Evolutionary conservation across 2,113 vertebrate species (phyloP), one percentile per base, ranked within the genome.

Genomic region (Hippocampus guttulatus): DNA sequence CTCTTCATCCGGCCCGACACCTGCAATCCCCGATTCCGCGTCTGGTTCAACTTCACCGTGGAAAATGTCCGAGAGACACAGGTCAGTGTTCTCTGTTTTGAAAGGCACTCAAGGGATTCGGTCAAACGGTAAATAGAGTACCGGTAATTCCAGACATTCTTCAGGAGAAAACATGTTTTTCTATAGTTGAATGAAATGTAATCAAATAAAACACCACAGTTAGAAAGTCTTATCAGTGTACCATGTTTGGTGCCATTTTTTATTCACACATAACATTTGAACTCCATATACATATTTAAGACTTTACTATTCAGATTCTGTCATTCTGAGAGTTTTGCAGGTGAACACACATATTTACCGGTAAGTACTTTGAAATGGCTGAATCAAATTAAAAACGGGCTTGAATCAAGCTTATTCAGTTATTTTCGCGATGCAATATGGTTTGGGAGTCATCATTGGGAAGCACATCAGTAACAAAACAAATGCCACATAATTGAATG

Each of bases 1-100:
- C 94, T 99, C 30, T 98, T 98, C 88, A 97, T 98, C 80, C 92
- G 97, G 38, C 97, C 97, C 1, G 96, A 99, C 82, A 98, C 97
- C 61, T 98, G 97, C 87, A 99, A 99, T 79, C 95, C 96, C 14
- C 95, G 96, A 80, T 99, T 98, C 90, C 91, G 97, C 89, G 96
- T 98, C 51, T 99, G 96, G 97, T 99, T 99, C 91, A 98, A 98
- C 91, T 99, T 98, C 89, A 96, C 95, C 0, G 94, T 98, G 86
- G 97, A 98, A 90, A 98, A 99, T 12, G 91, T 97, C 65, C 94
- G 95, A 70, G 95, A 97, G 81, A 96, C 92, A 64, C 97, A 99
- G 94, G 97, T 91, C 27, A 78, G 87, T 12, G 40, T 55, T 20
- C 3, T 55, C 8, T 40, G 25, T 25, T 25, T 65, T 23, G 5